Evolutionary conservation across 2,113 vertebrate genomes (phyloP), one percentile per base, ranked within the genome.

Genomic region (Ranitomeya variabilis): DNA sequence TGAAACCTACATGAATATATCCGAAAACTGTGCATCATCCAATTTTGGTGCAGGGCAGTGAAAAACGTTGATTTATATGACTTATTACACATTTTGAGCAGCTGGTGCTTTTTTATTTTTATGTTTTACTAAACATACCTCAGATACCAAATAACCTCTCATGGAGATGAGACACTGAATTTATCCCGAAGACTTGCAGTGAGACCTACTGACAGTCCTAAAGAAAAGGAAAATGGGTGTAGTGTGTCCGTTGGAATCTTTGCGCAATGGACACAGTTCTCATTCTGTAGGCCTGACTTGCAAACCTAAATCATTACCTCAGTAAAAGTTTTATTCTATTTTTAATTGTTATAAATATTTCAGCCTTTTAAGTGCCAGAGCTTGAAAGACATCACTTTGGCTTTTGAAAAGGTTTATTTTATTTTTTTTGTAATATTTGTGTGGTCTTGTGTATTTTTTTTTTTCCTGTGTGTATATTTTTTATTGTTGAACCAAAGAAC

Each of bases 401-500:
- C 59, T 89, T 84, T 31, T 54, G 18, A 89, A 89, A 85, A 64
- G 87, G 87, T 54, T 76, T 77, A 76, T 7, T 83, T 19, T 83
- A 57, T 76, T 82, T 69, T 76, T 77, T 89, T 78, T 89, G 81
- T 89, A 85, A 89, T 89, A 89, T 89, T 89, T 89, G 87, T 89
- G 87, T 89, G 87, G 87, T 89, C 87, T 89, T 89, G 87, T 88
- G 80, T 78, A 88, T 74, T 89, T 80, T 86, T 78, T 31, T 85
- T 78, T 69, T 76, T 76, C 66, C 37, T 83, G 82, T 85, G 87
- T 89, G 74, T 89, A 79, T 85, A 78, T 89, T 89, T 89, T 89
- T 89, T 89, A 89, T 85, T 89, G 82, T 89, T 89, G 73, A 89
- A 89, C 87, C 87, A 89, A 89, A 89, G 87, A 89, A 89, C 87